Evolutionary conservation across 2,113 vertebrate genomes (phyloP), one percentile per base, ranked within the genome.

Genomic region (Nycticebus coucang): DNA sequence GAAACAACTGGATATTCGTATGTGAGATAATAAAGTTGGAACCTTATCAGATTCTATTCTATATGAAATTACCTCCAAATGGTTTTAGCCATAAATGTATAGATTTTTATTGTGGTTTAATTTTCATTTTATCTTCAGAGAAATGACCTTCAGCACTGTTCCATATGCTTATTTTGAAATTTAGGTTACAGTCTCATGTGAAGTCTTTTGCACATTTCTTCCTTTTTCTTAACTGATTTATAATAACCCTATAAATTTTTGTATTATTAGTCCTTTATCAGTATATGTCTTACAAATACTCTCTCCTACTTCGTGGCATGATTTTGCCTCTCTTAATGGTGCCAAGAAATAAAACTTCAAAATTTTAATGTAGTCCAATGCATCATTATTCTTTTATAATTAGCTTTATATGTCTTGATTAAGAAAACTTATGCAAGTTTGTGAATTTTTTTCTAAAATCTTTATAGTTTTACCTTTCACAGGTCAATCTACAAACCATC

Each of bases 361-460:
- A 66, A 9, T 24, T 82, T 82, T 50, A 87, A 41, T 41, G 21
- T 79, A 69, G 41, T 55, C 33, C 22, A 74, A 35, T 87, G 68
- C 33, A 59, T 59, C 14, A 68, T 68, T 50, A 71, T 66, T 22
- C 35, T 33, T 71, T 87, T 35, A 80, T 41, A 87, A 35, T 66
- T 72, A 86, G 9, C 7, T 87, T 21, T 55, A n/a, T 19, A 2
- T 86, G 30, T 87, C 45, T 57, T 91, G 86, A 72, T 55, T 53
- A 71, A 86, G 26, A 50, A 90, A 91, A 9, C 13, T 9, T 66
- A 35, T 50, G 4, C 28, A 68, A 57, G 35, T 81, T 87, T 45
- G 55, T 81, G 22, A 87, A 95, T 41, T 66, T 93, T 86, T 86
- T 78, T 55, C 37, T 57, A 74, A 91, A 72, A 66, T 66, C 17